Base-by-base conservation (phyloP, 2,797 vertebrate genomes). In the Streptopelia turtur region DNA sequence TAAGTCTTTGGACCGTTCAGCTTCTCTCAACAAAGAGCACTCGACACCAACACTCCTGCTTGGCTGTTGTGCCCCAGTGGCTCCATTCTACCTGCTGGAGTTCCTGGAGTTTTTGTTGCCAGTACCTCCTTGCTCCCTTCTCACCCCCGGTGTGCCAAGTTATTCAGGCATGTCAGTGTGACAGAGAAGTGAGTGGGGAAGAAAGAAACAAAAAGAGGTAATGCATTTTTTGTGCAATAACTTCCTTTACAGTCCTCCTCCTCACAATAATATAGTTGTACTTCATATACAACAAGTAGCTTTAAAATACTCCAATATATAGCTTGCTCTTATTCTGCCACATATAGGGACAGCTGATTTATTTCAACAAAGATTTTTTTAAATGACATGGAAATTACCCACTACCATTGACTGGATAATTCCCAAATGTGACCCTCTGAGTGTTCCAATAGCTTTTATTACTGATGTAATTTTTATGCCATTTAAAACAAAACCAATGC, bases 81-180 rank as follows among this genome's bases (percentile, higher is more conserved):
- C 11, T 18, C 39, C 1, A 0, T 76, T 64, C 47, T 16, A 45
- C 7, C 35, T 71, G 39, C 69, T 37, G 41, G 6, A 75, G 10
- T 11, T 31, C 23, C 71, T 10, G 5, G 13, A 84, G 35, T 53
- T 49, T 28, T 68, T 25, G 8, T 7, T 53, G n/a, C 37, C 17
- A 49, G 35, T 10, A 60, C 11, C 33, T 50, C 18, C 61, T 66
- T 8, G 13, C 18, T 83, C 64, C 60, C 27, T 50, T 47, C 57
- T 6, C 3, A 1, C 11, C 7, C 43, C 50, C 3, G 0, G 20
- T 6, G 50, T 6, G 21, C 17, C 0, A 0, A 64, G 50, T 49
- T 35, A 61, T 16, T 30, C 9, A 31, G 41, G 37, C 35, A 56
- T 1, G 0, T 60, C 2, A 17, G 27, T 0, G 3, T 12, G 56